Percentiles rank a stretch among this genome's conserved stretches.
phyloP scores from a whole-genome alignment of 1,140 invertebrate species.

The Aleiodes sp. region DNA sequence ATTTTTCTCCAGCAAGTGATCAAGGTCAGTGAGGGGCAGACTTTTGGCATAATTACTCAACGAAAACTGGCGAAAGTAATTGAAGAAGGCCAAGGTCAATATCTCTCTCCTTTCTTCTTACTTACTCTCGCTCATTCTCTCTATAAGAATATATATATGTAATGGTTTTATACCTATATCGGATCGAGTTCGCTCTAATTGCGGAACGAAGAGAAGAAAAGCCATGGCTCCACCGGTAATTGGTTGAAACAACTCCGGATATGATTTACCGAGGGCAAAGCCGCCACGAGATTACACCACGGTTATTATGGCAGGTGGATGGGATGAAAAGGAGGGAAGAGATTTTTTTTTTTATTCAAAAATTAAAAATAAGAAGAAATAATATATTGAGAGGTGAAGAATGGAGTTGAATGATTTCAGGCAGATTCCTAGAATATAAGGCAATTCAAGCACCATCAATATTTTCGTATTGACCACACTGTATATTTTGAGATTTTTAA shows the following conservation, averaged over 20 bases:
- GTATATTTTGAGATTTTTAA: too few relatives aligned
- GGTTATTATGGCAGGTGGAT: slow-evolving; percentile 29
- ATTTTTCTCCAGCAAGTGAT: not conserved
- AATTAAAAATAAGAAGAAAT: not conserved
- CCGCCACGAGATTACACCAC: slow-evolving; percentile 9
- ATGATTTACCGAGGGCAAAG: slow-evolving; percentile 23
- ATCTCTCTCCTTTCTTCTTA: not conserved
- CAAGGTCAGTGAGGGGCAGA: not conserved
- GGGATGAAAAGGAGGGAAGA: not conserved
- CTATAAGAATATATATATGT: not conserved
- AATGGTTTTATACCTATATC: not conserved
- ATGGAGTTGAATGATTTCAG: not conserved
- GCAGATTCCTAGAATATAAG: too few relatives aligned
- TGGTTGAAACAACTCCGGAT: slow-evolving; percentile 27
- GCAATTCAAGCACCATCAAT: too few relatives aligned
- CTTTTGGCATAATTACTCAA: not conserved
- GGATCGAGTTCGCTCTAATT: slow-evolving; percentile 19
- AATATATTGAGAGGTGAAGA: not conserved
- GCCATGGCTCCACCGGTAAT: slow-evolving; percentile 10
- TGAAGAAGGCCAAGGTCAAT: slow-evolving; percentile 20
- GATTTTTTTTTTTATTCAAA: slow-evolving; percentile 6
- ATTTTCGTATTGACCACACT: too few relatives aligned
- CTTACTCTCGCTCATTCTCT: too few relatives aligned
- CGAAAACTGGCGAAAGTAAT: not conserved
- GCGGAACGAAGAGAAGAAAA: slow-evolving; percentile 7